Percentiles rank a stretch among this genome's conserved stretches.
These are phyloP conservation scores for Bombus difficillimus DNA, from an alignment of 1,140 invertebrate species.

Conservation along the genomic window DNA sequence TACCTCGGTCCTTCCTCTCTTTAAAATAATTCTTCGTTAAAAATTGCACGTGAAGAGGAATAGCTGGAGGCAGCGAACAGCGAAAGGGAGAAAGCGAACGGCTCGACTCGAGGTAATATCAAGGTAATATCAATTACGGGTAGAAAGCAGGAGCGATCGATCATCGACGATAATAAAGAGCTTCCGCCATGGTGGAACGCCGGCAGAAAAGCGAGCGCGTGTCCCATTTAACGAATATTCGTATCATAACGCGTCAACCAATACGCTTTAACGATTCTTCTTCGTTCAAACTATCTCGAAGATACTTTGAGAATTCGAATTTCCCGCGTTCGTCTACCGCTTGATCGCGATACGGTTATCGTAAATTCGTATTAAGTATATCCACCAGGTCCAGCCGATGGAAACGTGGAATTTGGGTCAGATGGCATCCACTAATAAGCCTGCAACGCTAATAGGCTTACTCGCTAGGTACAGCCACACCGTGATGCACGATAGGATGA, in stretches of 20 bases:
- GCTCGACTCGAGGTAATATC: conserved; percentile 11
- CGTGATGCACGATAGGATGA: conserved; percentile 59
- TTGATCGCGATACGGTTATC: conserved; percentile 36
- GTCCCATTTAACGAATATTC: conserved; percentile 39
- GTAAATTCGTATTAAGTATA: conserved; percentile 70
- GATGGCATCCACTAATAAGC: conserved; percentile 66
- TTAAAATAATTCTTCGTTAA: background rate
- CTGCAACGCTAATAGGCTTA: conserved; percentile 68
- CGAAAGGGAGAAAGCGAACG: conserved; percentile 5
- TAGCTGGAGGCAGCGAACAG: background rate
- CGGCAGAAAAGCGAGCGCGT: conserved; percentile 18
- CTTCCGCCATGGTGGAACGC: conserved; percentile 23
- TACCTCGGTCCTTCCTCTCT: background rate
- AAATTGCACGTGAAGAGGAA: background rate
- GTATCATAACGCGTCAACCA: background rate
- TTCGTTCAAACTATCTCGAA: background rate
- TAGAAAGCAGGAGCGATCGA: conserved; percentile 49
- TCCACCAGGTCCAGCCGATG: conserved; percentile 35
- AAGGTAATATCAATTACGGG: conserved; percentile 34
- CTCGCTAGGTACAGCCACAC: conserved; percentile 33
- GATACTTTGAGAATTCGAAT: background rate
- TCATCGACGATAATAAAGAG: conserved; percentile 55
- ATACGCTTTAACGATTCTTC: background rate
- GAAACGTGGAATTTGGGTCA: conserved; percentile 61
- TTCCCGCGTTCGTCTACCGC: no score